phyloP scores from a whole-genome alignment of 1,140 invertebrate species.

The Plectrocnemia conspersa region DNA sequence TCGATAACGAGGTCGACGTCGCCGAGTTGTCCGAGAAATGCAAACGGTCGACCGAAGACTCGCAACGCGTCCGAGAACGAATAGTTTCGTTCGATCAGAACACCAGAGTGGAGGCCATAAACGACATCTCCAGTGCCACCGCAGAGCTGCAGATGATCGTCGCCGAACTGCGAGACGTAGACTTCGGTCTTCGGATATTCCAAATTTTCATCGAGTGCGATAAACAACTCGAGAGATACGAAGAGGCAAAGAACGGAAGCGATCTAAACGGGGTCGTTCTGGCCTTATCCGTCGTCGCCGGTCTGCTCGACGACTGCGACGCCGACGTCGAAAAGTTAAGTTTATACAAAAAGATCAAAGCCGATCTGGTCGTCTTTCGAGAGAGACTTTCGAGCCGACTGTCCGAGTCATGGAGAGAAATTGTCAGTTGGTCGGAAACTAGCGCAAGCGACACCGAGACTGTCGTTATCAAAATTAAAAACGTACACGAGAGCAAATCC shows the following conservation, averaged over 20 bases:
- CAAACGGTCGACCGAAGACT: slow-evolving; percentile 47
- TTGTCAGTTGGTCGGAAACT: slow-evolving; percentile 40
- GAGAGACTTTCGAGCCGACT: slow-evolving; percentile 47
- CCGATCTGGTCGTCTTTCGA: slow-evolving; percentile 40
- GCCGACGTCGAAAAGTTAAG: slow-evolving; percentile 50
- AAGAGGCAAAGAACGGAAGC: slow-evolving; percentile 46
- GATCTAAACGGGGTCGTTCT: slow-evolving; percentile 49
- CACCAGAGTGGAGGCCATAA: slow-evolving; percentile 54
- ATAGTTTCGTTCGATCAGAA: slow-evolving; percentile 50
- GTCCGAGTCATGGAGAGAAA: slow-evolving; percentile 46
- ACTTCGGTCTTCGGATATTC: slow-evolving; percentile 51
- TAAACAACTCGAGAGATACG: slow-evolving; percentile 49
- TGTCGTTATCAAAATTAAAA: slow-evolving; percentile 43
- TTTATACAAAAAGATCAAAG: slow-evolving; percentile 49
- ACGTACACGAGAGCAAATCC: slow-evolving; percentile 40
- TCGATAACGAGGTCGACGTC: slow-evolving; percentile 52
- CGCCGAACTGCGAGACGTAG: slow-evolving; percentile 50
- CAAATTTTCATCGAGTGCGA: slow-evolving; percentile 51
- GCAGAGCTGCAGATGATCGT: slow-evolving; percentile 53
- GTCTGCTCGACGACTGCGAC: slow-evolving; percentile 46
- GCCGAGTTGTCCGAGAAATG: slow-evolving; percentile 49
- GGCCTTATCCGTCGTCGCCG: slow-evolving; percentile 48
- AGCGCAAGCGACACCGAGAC: slow-evolving; percentile 31
- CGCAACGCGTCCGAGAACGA: slow-evolving; percentile 47
- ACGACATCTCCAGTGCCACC: slow-evolving; percentile 53